phyloP scores from a whole-genome alignment of 2,797 vertebrate genomes.

The Chaenodraco wilsoni region DNA sequence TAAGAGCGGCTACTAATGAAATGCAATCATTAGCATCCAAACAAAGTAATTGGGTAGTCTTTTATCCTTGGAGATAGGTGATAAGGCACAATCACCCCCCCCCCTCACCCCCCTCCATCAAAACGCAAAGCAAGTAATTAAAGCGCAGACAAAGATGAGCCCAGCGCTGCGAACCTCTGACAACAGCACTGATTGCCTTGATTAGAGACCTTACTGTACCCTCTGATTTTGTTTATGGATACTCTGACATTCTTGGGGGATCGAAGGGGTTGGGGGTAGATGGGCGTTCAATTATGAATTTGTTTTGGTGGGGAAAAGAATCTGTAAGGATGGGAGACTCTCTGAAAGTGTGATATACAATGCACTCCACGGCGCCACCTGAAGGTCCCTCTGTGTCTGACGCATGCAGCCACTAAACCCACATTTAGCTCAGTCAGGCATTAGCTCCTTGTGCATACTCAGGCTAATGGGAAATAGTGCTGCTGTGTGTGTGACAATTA shows the following conservation, averaged over 20 bases:
- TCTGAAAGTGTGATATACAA: background rate
- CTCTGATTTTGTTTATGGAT: constrained; percentile 93
- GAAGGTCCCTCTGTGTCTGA: constrained; percentile 13
- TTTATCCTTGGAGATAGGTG: constrained; percentile 94
- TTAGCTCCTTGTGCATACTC: constrained; percentile 69
- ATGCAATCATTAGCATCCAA: constrained; percentile 99
- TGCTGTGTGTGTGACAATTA: constrained; percentile 67
- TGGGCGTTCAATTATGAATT: constrained; percentile 30
- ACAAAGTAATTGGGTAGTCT: constrained; percentile 99
- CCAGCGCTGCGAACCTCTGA: constrained; percentile 95
- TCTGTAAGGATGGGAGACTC: constrained; percentile 28
- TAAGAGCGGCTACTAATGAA: constrained; percentile 99
- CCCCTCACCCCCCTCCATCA: constrained; percentile 95
- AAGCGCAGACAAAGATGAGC: constrained; percentile 96
- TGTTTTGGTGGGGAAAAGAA: constrained; percentile 29
- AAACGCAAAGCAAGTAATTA: constrained; percentile 99
- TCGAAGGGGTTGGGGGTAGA: constrained; percentile 46
- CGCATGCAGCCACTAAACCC: constrained; percentile 48
- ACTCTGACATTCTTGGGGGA: constrained; percentile 81
- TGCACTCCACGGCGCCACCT: background rate
- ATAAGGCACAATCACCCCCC: constrained; percentile 96
- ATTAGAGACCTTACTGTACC: constrained; percentile 95
- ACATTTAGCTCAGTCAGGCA: constrained; percentile 60
- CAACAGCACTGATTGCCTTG: constrained; percentile 99
- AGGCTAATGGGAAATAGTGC: constrained; percentile 70